phyloP scores from a whole-genome alignment of 2,888 invertebrate genomes.

The Nephrotoma guestfalica region DNA sequence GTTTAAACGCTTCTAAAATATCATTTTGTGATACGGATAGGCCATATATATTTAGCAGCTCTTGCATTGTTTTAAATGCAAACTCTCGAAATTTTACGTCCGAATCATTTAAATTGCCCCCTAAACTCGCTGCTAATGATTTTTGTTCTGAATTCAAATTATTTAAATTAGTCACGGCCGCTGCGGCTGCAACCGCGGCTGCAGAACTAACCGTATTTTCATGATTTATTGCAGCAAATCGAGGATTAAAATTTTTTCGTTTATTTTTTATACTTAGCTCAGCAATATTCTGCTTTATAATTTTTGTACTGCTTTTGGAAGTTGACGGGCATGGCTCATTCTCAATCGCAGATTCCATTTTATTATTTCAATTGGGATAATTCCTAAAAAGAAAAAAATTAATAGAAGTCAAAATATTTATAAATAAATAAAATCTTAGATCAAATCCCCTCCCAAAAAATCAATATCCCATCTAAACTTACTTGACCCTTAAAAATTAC shows the following conservation, averaged over 20 bases:
- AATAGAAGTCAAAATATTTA: neutral
- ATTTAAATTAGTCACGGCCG: neutral
- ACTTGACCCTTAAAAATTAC: neutral
- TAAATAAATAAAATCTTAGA: neutral
- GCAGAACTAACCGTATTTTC: neutral
- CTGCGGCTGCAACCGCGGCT: neutral
- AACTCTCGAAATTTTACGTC: slow-evolving; percentile 11
- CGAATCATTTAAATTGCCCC: slow-evolving; percentile 3
- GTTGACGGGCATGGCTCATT: neutral
- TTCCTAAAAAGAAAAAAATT: neutral
- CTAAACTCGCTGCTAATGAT: neutral
- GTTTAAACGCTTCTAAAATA: slow-evolving; percentile 16
- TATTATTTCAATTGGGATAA: neutral
- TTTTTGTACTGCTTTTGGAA: neutral
- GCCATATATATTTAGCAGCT: slow-evolving; percentile 16
- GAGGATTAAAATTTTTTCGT: slow-evolving; percentile 11
- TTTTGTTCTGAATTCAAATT: neutral
- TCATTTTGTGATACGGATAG: slow-evolving; percentile 15
- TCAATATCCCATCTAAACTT: neutral
- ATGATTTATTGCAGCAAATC: slow-evolving; percentile 6
- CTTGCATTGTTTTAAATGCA: slow-evolving; percentile 16
- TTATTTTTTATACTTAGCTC: slow-evolving; percentile 7
- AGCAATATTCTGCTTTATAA: neutral
- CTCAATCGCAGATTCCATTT: neutral
- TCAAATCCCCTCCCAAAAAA: neutral